Base-by-base conservation (phyloP, 2,113 vertebrate species). In the Oncorhynchus tshawytscha region DNA sequence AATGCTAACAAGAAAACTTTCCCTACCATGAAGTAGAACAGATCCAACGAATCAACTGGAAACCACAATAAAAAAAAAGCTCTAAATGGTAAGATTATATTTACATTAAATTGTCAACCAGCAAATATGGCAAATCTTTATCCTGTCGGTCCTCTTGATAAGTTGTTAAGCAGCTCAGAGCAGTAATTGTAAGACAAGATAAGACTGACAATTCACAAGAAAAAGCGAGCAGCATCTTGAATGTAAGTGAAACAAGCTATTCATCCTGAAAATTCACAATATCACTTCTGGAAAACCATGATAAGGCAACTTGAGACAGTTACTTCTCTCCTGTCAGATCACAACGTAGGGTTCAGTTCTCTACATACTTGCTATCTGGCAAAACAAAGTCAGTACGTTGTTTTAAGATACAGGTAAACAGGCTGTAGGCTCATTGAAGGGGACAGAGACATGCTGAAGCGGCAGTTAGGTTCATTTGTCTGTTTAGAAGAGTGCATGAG, bases 391-490 rank as follows among this genome's bases (percentile, higher is more conserved):
- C 73, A 76, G 82, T 62, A 62, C 2, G n/a, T 22, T 92, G 94
- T 95, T 95, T 94, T 91, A 93, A 96, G 93, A 87, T 74, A 88
- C 93, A 68, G 79, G 54, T 4, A 72, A 27, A 70, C 51, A 92
- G 91, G 94, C 95, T 95, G 92, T 93, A 91, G 92, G 76, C 82
- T 75, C 54, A 27, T 88, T 86, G 72, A 77, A 74, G 91, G 90
- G 92, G 91, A 92, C 93, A 90, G 93, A 87, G 71, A 91, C 97
- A 99, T 99, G 97, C 97, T 89, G 89, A 89, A 95, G 94, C 87
- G 72, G 86, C 81, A 83, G 93, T 93, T 87, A 87, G 91, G 93
- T 95, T 93, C 62, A 90, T 80, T 81, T 85, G 77, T 78, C 85
- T 86, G 91, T 92, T 94, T 91, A 87, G 91, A 94, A 91, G 93